Conservation (phyloP, 2,797 vertebrate species). For the Varecia variegata region DNA sequence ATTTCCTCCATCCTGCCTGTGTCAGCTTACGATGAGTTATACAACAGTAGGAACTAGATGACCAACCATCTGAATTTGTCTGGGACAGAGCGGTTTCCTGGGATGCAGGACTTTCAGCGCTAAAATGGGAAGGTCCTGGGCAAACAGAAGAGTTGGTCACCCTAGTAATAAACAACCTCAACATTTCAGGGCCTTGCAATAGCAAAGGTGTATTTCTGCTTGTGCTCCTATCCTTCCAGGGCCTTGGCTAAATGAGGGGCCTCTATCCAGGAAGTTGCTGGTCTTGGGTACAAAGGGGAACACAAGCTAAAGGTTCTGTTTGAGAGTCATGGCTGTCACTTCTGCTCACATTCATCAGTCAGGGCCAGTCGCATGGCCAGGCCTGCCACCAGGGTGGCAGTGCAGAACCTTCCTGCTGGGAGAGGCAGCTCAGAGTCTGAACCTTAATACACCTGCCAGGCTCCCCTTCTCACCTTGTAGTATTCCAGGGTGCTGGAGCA, state of each 20-base stretch:
- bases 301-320: background rate
- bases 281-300: background rate
- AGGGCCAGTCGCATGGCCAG: background rate
- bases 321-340: background rate
- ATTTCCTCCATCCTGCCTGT: background rate
- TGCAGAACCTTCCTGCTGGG: background rate
- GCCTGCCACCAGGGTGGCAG: background rate
- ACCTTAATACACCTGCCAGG: background rate
- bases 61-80: background rate
- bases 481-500: background rate
- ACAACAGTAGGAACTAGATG: background rate
- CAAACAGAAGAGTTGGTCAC: background rate
- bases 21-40: background rate
- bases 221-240: fast-evolving
- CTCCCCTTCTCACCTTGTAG: background rate
- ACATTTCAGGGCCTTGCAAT: background rate
- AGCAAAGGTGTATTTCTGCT: background rate
- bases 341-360: background rate
- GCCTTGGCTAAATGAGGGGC: background rate
- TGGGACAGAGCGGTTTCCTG: background rate
- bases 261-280: background rate
- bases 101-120: background rate
- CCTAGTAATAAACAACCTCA: background rate
- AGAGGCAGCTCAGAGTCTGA: background rate
- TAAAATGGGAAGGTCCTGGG: background rate